phyloP scores from a whole-genome alignment of 2,113 vertebrate species.

The Eonycteris spelaea region DNA sequence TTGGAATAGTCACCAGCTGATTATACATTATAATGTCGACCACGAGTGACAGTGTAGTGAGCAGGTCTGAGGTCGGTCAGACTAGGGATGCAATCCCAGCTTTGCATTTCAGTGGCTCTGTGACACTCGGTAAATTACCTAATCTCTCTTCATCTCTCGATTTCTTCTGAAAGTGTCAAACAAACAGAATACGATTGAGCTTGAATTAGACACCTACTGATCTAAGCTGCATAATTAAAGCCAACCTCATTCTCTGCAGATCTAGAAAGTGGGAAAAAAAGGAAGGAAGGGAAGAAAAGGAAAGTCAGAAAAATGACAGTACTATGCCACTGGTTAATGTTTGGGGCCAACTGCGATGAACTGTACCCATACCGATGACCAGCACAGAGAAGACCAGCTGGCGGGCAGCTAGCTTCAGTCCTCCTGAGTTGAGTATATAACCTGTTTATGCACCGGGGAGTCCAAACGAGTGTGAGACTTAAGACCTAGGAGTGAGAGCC shows the following conservation, averaged over 20 bases:
- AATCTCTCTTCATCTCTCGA: background rate
- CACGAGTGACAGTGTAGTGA: background rate
- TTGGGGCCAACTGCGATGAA: background rate
- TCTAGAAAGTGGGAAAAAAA: background rate
- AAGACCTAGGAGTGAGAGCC: background rate
- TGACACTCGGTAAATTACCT: background rate
- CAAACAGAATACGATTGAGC: background rate
- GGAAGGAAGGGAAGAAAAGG: background rate
- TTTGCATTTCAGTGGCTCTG: background rate
- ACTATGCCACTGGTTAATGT: background rate
- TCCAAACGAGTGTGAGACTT: background rate
- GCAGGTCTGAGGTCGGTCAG: background rate
- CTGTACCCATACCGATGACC: fast-evolving
- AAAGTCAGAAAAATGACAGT: background rate
- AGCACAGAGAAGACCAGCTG: background rate
- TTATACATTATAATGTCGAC: fast-evolving
- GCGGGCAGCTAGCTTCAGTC: background rate
- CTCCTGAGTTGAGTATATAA: background rate
- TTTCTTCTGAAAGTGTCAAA: background rate
- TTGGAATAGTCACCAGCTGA: background rate
- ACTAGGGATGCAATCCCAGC: background rate
- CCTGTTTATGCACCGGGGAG: background rate
- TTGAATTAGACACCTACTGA: background rate
- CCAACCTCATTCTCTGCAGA: background rate
- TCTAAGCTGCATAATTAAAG: background rate